Percentiles rank a stretch among this genome's conserved stretches.
Evolutionary conservation across 2,888 invertebrate genomes (phyloP).

Genomic region (Drosophila histrio): DNA sequence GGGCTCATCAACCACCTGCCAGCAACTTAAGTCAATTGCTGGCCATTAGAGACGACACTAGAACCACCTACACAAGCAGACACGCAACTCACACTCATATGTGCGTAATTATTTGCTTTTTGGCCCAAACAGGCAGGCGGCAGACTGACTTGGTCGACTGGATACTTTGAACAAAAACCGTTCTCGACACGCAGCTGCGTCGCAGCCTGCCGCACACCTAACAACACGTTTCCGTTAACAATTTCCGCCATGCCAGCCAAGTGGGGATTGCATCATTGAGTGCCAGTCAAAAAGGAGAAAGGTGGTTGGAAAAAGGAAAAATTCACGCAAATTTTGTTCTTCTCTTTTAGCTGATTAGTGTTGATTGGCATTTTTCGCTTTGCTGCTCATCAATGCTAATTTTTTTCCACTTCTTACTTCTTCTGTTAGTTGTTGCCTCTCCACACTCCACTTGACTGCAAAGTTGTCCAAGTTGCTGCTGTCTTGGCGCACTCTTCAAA

Average conservation of each 20-base stretch:
- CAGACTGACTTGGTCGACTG: constrained; percentile 2
- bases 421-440: constrained; percentile 12
- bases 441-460: constrained; percentile 4
- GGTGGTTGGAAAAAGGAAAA: neutral
- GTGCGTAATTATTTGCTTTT: constrained; percentile 69
- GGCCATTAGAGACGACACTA: constrained; percentile 69
- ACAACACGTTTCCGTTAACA: constrained; percentile 76
- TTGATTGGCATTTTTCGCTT: constrained; percentile 81
- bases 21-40: constrained; percentile 68
- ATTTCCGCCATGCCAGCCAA: constrained; percentile 65
- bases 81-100: constrained; percentile 36
- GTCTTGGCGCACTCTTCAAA: constrained; percentile 41
- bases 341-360: constrained; percentile 73
- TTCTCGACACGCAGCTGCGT: constrained; percentile 55
- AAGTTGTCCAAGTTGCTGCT: constrained; percentile 41
- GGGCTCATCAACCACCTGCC: constrained; percentile 26
- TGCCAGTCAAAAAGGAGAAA: constrained; percentile 25
- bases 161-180: constrained; percentile 19
- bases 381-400: constrained; percentile 81
- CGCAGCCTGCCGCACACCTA: constrained; percentile 39
- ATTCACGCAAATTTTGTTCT: constrained; percentile 54
- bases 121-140: constrained; percentile 13
- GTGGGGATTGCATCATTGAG: constrained; percentile 62
- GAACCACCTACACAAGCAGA: constrained; percentile 6
- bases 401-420: constrained; percentile 41